These are phyloP conservation scores for Sesamia inferens DNA, from an alignment of 2,888 invertebrate species.

Conservation along the genomic window DNA sequence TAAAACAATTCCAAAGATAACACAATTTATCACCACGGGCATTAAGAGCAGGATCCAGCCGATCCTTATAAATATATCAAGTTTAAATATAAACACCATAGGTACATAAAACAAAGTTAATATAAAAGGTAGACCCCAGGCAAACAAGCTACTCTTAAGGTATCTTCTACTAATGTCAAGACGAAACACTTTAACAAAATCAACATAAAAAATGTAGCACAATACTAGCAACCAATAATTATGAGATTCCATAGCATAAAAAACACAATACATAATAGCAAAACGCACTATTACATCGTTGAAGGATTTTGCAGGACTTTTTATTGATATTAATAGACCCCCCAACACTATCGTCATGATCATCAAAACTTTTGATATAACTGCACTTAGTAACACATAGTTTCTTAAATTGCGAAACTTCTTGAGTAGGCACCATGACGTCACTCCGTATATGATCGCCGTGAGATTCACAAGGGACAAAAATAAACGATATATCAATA, in stretches of 20 bases:
- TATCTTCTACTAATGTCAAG: conserved; percentile 13
- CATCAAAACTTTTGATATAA: background rate
- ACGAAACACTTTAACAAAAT: conserved; percentile 30
- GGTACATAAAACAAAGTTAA: background rate
- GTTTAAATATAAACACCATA: background rate
- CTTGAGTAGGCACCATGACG: background rate
- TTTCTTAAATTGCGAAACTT: background rate
- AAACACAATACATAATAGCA: no score
- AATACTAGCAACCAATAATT: conserved; percentile 22
- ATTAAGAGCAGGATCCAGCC: background rate
- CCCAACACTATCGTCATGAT: no score
- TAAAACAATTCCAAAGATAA: conserved; percentile 9
- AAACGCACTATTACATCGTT: no score
- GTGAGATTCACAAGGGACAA: background rate
- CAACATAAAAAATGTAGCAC: conserved; percentile 23
- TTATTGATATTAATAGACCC: no score
- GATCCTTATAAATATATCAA: no score
- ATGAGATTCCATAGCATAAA: background rate
- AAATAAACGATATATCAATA: background rate
- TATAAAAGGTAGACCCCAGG: conserved; percentile 26
- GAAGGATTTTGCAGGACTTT: no score
- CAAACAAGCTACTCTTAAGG: conserved; percentile 21
- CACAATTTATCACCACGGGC: conserved; percentile 8
- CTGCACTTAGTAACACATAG: background rate
- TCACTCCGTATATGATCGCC: background rate